These are phyloP conservation scores for Lissonota sp. DNA, from an alignment of 2,888 invertebrate species.

Conservation along the genomic window DNA sequence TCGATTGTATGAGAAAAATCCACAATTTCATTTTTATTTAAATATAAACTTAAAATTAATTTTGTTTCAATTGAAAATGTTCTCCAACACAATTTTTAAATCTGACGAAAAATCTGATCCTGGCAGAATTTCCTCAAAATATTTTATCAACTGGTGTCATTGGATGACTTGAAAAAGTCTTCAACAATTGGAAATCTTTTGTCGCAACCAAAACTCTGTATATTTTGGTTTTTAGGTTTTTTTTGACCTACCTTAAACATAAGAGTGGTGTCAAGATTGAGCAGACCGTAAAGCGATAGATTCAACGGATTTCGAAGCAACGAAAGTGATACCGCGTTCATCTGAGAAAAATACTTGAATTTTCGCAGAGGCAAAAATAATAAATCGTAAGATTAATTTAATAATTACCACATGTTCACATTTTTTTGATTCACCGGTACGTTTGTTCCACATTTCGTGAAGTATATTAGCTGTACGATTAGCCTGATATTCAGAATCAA, in stretches of 20 bases:
- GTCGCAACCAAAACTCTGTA: too few species aligned
- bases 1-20: too few species aligned
- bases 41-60: too few species aligned
- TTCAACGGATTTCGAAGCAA: constrained; percentile 33
- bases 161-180: too few species aligned
- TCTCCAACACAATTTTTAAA: too few species aligned
- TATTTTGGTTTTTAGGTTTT: background rate
- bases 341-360: constrained; percentile 12
- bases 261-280: constrained; percentile 32
- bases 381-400: background rate
- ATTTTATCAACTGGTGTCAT: too few species aligned
- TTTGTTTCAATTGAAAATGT: too few species aligned
- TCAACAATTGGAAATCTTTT: too few species aligned
- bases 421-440: background rate
- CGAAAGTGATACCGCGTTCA: constrained; percentile 36
- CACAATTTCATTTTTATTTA: too few species aligned
- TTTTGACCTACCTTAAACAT: constrained; percentile 34
- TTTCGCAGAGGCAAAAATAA: too few species aligned
- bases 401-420: constrained; percentile 14
- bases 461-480: constrained; percentile 33
- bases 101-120: too few species aligned
- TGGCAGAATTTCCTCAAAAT: too few species aligned
- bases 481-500: constrained; percentile 28
- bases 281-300: constrained; percentile 33
- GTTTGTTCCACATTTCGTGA: constrained; percentile 49